These are phyloP conservation scores for Cromileptes altivelis DNA, from an alignment of 2,113 vertebrate species.

Conservation along the genomic window DNA sequence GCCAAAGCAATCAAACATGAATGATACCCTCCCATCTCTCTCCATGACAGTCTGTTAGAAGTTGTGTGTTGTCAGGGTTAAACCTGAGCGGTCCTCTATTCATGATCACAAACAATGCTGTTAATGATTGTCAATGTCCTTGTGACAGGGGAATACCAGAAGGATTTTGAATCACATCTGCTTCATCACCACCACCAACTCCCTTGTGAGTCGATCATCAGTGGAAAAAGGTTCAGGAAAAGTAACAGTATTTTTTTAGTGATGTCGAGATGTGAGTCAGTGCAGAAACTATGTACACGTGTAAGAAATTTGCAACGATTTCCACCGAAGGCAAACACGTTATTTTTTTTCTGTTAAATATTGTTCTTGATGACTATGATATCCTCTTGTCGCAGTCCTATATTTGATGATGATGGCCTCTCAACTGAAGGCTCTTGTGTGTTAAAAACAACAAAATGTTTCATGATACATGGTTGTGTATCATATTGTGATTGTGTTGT, in stretches of 20 bases:
- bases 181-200: constrained; percentile 13
- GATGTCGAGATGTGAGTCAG: constrained; percentile 73
- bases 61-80: constrained; percentile 38
- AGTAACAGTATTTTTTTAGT: constrained; percentile 63
- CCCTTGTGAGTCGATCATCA: constrained; percentile 30
- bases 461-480: constrained; percentile 85
- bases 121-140: constrained; percentile 41
- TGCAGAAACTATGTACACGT: constrained; percentile 70
- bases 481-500: constrained; percentile 90
- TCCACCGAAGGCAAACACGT: constrained; percentile 57
- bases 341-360: constrained; percentile 58
- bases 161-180: constrained; percentile 27
- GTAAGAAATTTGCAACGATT: constrained; percentile 67
- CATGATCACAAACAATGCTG: constrained; percentile 46
- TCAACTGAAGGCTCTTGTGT: constrained; percentile 86
- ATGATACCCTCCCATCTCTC: constrained; percentile 42
- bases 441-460: constrained; percentile 84
- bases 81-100: constrained; percentile 38
- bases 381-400: constrained; percentile 72
- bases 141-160: constrained; percentile 20
- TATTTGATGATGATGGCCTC: constrained; percentile 77
- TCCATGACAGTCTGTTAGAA: constrained; percentile 26
- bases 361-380: constrained; percentile 78
- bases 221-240: constrained; percentile 38
- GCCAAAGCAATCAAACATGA: constrained; percentile 75